Evolutionary conservation across 2,797 vertebrate genomes (phyloP).

Genomic region (Microcaecilia unicolor): DNA sequence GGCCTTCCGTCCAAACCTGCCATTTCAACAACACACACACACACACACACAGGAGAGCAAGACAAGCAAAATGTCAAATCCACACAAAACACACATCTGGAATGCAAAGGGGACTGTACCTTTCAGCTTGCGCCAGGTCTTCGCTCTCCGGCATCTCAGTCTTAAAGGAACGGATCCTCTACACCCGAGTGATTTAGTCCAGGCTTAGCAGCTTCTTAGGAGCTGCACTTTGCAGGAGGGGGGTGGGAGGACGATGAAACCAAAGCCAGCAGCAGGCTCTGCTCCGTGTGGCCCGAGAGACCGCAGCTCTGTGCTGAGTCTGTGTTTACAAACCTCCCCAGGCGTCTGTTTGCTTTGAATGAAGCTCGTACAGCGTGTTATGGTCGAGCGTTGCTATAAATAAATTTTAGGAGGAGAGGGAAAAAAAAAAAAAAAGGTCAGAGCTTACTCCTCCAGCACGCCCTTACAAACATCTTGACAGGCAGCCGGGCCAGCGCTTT

Average conservation of each 20-base stretch:
- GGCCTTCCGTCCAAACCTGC: no score
- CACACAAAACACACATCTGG: not conserved
- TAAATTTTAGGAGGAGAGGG: conserved; percentile 49
- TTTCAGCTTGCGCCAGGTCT: conserved; percentile 64
- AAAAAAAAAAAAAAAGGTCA: no score
- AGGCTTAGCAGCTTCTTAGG: conserved; percentile 13
- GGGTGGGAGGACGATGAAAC: conserved; percentile 13
- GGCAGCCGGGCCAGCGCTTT: conserved; percentile 36
- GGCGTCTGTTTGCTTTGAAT: conserved; percentile 71
- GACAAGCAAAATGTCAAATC: no score
- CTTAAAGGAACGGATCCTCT: not conserved
- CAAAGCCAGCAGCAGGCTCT: conserved; percentile 7
- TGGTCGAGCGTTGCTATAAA: conserved; percentile 83
- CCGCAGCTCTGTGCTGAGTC: conserved; percentile 25
- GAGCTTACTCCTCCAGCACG: conserved; percentile 75
- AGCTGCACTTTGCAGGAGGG: conserved; percentile 2
- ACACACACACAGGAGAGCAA: no score
- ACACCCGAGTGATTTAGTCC: conserved; percentile 30
- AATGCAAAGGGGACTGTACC: conserved; percentile 47
- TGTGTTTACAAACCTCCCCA: conserved; percentile 54
- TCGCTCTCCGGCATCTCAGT: conserved; percentile 71
- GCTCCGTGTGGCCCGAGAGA: not conserved
- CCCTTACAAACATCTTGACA: conserved; percentile 42
- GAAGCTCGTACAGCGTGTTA: conserved; percentile 55
- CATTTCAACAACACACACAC: no score